Evolutionary conservation across 1,140 invertebrate genomes (phyloP).

Genomic region (Paraescarpia echinospica): DNA sequence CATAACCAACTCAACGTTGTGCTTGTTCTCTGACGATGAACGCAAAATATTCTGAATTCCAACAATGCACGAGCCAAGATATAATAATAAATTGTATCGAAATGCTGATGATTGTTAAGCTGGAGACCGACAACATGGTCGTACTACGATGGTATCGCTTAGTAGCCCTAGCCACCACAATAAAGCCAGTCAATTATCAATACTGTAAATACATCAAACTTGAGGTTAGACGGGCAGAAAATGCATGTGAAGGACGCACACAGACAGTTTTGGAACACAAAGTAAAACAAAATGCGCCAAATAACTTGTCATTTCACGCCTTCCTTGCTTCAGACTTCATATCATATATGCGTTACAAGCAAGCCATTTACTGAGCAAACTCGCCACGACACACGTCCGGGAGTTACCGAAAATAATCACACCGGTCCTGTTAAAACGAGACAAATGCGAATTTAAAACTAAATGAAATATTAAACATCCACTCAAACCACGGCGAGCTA

Average conservation of each 20-base stretch:
- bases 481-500: background rate
- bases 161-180: background rate
- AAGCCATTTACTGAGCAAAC: background rate
- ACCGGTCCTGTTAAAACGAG: background rate
- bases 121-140: background rate
- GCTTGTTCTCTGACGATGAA: background rate
- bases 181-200: background rate
- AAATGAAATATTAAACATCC: slow-evolving; percentile 1
- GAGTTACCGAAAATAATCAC: background rate
- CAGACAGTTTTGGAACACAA: background rate
- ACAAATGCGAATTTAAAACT: slow-evolving; percentile 1
- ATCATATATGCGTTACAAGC: background rate
- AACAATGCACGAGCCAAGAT: background rate
- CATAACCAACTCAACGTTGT: background rate
- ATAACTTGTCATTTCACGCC: background rate
- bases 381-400: background rate
- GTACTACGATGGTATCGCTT: background rate
- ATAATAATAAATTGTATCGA: background rate
- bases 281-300: background rate
- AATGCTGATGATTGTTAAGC: background rate
- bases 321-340: background rate
- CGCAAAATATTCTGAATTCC: background rate
- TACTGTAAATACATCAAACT: background rate
- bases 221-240: background rate
- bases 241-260: background rate